Conservation (phyloP, 2,113 vertebrate genomes). For the Anarhynchus alexandrinus region DNA sequence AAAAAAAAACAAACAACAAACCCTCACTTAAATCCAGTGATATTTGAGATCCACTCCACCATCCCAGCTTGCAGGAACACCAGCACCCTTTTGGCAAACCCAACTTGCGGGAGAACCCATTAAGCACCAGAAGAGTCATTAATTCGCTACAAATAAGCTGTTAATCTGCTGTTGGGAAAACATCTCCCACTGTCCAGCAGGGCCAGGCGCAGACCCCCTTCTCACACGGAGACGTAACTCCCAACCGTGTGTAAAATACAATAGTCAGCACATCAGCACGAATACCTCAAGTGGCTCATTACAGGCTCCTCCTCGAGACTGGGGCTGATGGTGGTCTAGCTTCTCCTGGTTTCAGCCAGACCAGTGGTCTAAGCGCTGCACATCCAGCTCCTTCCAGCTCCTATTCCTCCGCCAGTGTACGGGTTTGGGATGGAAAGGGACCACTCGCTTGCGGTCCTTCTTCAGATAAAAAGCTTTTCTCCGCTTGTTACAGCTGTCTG, state of each 20-base stretch:
- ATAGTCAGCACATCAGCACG: background rate
- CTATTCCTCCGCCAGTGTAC: accelerated
- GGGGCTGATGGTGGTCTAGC: background rate
- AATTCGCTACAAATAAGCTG: background rate
- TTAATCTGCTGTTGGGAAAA: background rate
- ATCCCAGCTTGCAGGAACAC: background rate
- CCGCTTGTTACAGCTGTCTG: background rate
- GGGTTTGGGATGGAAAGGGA: background rate
- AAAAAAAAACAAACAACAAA: background rate
- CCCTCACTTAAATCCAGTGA: background rate
- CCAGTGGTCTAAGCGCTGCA: background rate
- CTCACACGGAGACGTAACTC: accelerated
- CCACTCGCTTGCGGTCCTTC: background rate
- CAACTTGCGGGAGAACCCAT: background rate
- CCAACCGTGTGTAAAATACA: accelerated
- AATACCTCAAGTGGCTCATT: accelerated
- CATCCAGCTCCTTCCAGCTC: background rate
- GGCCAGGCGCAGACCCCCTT: background rate
- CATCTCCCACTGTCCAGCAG: background rate
- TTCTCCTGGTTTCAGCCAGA: background rate
- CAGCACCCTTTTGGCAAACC: background rate
- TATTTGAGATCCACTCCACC: background rate
- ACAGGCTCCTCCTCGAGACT: background rate
- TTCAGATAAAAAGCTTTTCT: background rate
- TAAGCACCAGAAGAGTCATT: background rate